Conservation (phyloP, 2,888 invertebrate species). For the Rhagophthalmus giganteus region DNA sequence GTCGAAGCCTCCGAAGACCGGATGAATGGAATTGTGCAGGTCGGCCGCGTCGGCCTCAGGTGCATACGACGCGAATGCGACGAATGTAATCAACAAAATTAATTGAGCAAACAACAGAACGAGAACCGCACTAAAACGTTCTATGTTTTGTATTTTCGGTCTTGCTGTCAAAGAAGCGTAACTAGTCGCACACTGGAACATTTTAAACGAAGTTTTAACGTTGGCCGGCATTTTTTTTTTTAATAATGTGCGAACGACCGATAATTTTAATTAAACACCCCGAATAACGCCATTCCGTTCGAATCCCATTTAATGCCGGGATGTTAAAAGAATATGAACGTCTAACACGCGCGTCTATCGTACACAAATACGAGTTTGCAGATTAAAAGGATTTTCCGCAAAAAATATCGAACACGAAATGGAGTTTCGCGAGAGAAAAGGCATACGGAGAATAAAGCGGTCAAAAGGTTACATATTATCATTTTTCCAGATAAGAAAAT, state of each 20-base stretch:
- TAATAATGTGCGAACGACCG: no score
- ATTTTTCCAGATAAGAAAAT: conserved; percentile 24
- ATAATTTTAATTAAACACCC: conserved; percentile 18
- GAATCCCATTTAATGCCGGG: conserved; percentile 7
- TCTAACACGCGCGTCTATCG: no score
- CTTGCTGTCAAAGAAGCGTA: conserved; percentile 4
- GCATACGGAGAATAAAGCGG: conserved; percentile 7
- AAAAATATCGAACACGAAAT: no score
- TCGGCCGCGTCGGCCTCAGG: conserved; percentile 54
- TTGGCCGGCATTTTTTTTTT: conserved; percentile 17
- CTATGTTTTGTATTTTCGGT: conserved; percentile 21
- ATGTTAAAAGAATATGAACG: no score
- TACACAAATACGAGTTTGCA: no score
- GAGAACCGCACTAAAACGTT: conserved; percentile 29
- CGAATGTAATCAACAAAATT: conserved; percentile 52
- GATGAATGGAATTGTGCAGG: conserved; percentile 49
- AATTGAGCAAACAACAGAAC: conserved; percentile 51
- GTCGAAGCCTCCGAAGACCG: conserved; percentile 42
- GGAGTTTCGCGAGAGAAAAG: no score
- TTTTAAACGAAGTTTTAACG: conserved; percentile 4
- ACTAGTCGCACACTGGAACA: conserved; percentile 2
- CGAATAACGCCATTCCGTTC: conserved; percentile 14
- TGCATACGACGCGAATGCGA: conserved; percentile 54
- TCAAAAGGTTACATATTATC: conserved; percentile 20
- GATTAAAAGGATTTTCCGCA: no score